A percentile compares a stretch with the other conserved stretches of the same genome.
Conservation (phyloP, 2,797 vertebrate genomes). For the Rhodeus uyekii region DNA sequence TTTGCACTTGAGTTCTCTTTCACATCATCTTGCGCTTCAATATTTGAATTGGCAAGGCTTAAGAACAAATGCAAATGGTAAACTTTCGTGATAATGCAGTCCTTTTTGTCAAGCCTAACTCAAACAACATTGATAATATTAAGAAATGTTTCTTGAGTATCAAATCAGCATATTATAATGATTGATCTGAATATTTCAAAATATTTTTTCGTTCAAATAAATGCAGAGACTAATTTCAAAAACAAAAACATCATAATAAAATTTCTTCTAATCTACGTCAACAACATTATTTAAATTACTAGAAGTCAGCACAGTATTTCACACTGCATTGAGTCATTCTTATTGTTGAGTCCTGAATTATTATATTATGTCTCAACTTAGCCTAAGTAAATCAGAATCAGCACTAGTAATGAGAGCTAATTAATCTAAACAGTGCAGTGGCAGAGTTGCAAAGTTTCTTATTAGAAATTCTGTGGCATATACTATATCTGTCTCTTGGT, state of each 20-base stretch:
- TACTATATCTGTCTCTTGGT: neutral
- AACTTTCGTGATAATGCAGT: neutral
- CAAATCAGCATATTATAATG: neutral
- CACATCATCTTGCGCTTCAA: neutral
- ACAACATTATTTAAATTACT: neutral
- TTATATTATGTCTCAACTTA: neutral
- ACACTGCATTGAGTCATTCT: neutral
- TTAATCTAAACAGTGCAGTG: constrained; percentile 38
- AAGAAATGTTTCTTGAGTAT: neutral
- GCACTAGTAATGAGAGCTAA: neutral
- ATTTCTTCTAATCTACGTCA: neutral
- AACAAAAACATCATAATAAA: neutral
- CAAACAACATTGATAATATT: too few relatives aligned
- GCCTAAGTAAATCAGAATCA: neutral
- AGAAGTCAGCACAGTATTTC: neutral
- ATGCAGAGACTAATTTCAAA: neutral
- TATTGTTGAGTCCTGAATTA: neutral
- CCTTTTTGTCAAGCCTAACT: too few relatives aligned
- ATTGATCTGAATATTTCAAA: neutral
- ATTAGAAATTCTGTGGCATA: neutral
- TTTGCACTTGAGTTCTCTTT: neutral
- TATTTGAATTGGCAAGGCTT: too few relatives aligned
- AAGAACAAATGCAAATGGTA: neutral
- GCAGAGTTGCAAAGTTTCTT: constrained; percentile 6
- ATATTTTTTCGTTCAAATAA: neutral